Percentiles rank a stretch among this genome's conserved stretches.
Evolutionary conservation across 2,797 vertebrate species (phyloP).

Genomic region (Microctenopoma stevenorrisi): DNA sequence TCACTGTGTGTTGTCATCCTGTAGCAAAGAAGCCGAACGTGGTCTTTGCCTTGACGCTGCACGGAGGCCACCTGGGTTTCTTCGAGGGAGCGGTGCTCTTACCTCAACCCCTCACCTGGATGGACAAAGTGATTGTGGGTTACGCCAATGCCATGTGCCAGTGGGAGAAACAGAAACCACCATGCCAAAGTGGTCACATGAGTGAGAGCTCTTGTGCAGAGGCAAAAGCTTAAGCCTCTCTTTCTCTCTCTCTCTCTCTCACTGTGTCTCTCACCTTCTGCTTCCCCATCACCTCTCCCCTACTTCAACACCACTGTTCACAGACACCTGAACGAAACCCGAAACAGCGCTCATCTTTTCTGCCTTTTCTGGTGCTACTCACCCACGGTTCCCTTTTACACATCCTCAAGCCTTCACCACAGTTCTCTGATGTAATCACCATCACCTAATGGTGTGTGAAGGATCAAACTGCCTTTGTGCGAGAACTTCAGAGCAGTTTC

Average conservation of each 20-base stretch:
- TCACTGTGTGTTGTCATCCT: constrained; percentile 26
- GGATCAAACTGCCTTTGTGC: constrained; percentile 69
- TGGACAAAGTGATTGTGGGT: constrained; percentile 97
- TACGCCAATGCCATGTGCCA: constrained; percentile 94
- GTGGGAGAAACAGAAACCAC: constrained; percentile 94
- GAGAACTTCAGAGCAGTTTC: constrained; percentile 39
- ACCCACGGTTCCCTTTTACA: constrained; percentile 18
- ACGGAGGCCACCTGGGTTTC: constrained; percentile 97
- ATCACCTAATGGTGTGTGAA: constrained; percentile 56
- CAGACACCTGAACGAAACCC: constrained; percentile 54
- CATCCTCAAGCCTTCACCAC: constrained; percentile 45
- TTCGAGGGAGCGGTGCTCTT: constrained; percentile 97
- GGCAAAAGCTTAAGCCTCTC: constrained; percentile 71
- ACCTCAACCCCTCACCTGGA: constrained; percentile 97
- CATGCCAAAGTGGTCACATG: constrained; percentile 88
- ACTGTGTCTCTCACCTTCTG: neutral
- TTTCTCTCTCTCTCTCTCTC: constrained; percentile 17
- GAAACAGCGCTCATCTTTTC: constrained; percentile 59
- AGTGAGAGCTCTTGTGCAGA: constrained; percentile 81
- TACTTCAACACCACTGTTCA: constrained; percentile 23
- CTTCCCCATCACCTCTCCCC: constrained; percentile 5
- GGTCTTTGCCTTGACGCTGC: constrained; percentile 93
- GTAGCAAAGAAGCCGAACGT: constrained; percentile 84
- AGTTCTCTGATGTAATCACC: constrained; percentile 61
- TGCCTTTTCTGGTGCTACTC: constrained; percentile 70